These are phyloP conservation scores for Hypsibius dujardini DNA, from an alignment of 1,140 invertebrate genomes.

Conservation along the genomic window DNA sequence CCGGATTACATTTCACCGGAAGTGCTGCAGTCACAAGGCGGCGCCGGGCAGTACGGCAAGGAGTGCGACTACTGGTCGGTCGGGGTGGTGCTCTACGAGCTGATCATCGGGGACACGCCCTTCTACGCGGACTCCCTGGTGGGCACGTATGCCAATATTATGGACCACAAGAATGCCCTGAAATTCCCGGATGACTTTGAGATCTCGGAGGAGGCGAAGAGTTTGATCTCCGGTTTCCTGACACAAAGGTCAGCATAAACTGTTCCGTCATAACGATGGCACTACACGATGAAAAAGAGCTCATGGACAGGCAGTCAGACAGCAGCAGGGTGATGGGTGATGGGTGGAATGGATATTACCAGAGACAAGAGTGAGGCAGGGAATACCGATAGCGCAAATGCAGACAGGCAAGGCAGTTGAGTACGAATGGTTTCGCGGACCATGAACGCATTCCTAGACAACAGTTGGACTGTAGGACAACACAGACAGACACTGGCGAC, in stretches of 20 bases:
- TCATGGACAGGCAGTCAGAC: too few species aligned
- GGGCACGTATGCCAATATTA: conserved; percentile 95
- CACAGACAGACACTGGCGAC: too few species aligned
- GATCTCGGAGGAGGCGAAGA: conserved; percentile 74
- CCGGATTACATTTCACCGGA: conserved; percentile 99
- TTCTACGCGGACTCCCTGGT: conserved; percentile 96
- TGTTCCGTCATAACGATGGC: background rate
- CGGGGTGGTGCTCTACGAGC: conserved; percentile 94
- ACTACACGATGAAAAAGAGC: too few species aligned
- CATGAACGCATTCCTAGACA: too few species aligned
- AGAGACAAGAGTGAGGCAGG: too few species aligned
- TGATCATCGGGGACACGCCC: conserved; percentile 92
- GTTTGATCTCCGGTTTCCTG: conserved; percentile 78
- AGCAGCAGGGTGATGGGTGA: too few species aligned
- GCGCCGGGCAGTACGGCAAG: conserved; percentile 63
- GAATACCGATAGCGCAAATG: too few species aligned
- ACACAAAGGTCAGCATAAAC: conserved; percentile 40
- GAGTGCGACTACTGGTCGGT: conserved; percentile 99
- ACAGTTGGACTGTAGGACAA: too few species aligned
- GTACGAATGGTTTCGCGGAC: too few species aligned
- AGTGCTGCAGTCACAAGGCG: conserved; percentile 87
- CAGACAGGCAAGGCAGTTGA: too few species aligned
- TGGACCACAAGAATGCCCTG: conserved; percentile 91
- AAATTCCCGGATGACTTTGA: conserved; percentile 76
- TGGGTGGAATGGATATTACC: too few species aligned